phyloP scores from a whole-genome alignment of 1,140 invertebrate genomes.

The Sinella curviseta region DNA sequence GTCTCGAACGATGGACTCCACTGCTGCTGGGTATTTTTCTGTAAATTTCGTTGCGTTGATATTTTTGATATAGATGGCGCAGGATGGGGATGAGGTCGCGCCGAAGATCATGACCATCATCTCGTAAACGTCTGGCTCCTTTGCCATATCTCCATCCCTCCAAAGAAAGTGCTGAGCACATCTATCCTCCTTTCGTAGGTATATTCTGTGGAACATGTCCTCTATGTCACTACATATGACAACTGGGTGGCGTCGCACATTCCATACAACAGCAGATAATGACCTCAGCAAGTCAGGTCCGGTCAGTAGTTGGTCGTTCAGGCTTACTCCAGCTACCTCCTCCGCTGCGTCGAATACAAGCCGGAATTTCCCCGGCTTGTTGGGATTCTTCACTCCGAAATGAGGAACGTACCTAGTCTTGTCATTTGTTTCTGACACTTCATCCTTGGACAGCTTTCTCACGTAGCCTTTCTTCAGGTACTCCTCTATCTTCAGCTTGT shows the following conservation, averaged over 20 bases:
- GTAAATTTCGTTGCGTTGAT: background rate
- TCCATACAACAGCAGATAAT: background rate
- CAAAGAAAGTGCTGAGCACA: constrained; percentile 29
- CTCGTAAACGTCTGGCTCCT: constrained; percentile 5
- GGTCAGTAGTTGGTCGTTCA: constrained; percentile 20
- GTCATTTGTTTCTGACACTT: background rate
- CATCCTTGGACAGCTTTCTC: background rate
- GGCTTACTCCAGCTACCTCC: background rate
- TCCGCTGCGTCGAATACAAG: constrained; percentile 13
- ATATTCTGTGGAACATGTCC: constrained; percentile 41
- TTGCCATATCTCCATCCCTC: background rate
- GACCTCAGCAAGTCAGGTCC: constrained; percentile 30
- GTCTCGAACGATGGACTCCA: background rate
- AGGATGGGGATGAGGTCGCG: constrained; percentile 22
- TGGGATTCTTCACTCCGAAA: background rate
- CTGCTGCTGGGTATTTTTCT: background rate
- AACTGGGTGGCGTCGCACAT: constrained; percentile 20
- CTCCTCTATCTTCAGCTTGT: background rate
- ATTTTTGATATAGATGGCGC: background rate
- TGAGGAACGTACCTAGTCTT: background rate
- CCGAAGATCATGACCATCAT: constrained; percentile 41
- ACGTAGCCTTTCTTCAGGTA: background rate
- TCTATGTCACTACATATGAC: constrained; percentile 29
- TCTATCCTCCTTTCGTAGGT: constrained; percentile 8
- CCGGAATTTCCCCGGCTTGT: constrained; percentile 4